Evolutionary conservation across 2,888 invertebrate genomes (phyloP).

Genomic region (Hypomecis punctinalis): DNA sequence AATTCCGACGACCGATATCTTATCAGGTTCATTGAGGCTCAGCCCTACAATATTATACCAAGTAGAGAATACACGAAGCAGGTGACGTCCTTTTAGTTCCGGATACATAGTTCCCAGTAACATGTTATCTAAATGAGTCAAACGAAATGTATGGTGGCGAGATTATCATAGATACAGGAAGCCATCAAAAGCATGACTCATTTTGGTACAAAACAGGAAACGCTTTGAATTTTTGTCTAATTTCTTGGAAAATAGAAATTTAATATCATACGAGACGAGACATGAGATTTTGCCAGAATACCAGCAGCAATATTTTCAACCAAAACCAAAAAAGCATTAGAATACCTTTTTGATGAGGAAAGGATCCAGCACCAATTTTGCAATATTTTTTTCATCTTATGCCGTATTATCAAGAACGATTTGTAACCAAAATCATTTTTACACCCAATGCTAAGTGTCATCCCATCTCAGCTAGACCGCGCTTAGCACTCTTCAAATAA

Average conservation of each 20-base stretch:
- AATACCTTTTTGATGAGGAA: too few relatives aligned
- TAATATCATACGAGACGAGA: background rate
- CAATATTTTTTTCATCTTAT: too few relatives aligned
- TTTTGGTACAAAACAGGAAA: conserved; percentile 24
- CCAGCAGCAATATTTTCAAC: too few relatives aligned
- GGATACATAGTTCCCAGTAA: conserved; percentile 14
- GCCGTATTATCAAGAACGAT: too few relatives aligned
- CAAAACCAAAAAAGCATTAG: too few relatives aligned
- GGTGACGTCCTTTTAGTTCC: conserved; percentile 24
- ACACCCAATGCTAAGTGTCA: too few relatives aligned
- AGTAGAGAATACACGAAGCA: background rate
- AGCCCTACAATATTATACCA: background rate
- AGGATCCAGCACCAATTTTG: too few relatives aligned
- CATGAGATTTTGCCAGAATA: too few relatives aligned
- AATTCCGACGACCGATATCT: conserved; percentile 23
- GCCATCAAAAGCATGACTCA: conserved; percentile 22
- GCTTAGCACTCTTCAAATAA: too few relatives aligned
- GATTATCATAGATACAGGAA: conserved; percentile 24
- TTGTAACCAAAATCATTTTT: too few relatives aligned
- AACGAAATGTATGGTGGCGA: conserved; percentile 17
- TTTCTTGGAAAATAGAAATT: background rate
- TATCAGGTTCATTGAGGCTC: conserved; percentile 24
- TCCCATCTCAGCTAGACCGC: too few relatives aligned
- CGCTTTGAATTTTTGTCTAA: conserved; percentile 19
- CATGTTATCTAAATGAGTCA: conserved; percentile 37